These are phyloP conservation scores for Caiman crocodilus DNA, from an alignment of 2,797 vertebrate genomes.

Conservation along the genomic window DNA sequence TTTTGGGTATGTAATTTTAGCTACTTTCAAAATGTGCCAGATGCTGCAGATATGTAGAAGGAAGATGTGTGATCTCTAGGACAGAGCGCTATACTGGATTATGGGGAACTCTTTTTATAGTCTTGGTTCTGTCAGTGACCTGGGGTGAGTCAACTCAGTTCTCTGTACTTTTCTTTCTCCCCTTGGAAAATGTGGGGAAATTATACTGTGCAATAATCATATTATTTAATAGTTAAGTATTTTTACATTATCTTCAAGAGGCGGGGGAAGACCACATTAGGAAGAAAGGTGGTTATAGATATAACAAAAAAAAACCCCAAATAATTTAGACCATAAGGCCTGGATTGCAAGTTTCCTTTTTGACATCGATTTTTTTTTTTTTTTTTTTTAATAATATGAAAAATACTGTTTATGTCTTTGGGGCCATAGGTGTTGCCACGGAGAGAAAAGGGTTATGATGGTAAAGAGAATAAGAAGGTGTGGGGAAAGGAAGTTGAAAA, in stretches of 20 bases:
- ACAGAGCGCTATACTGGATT: neutral
- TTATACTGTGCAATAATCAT: no score
- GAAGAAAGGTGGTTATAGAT: no score
- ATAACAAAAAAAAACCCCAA: no score
- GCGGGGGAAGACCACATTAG: fast-evolving
- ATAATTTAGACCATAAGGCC: fast-evolving
- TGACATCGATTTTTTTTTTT: neutral
- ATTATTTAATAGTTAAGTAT: no score
- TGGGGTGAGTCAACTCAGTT: no score
- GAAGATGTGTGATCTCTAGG: neutral
- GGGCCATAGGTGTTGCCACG: neutral
- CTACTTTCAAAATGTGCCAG: neutral
- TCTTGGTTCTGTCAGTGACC: no score
- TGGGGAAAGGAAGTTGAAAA: neutral
- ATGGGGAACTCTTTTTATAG: no score
- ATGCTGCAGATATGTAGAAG: neutral
- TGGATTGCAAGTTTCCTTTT: neutral
- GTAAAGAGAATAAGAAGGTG: no score
- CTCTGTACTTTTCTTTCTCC: no score
- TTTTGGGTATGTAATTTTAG: neutral
- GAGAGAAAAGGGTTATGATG: no score
- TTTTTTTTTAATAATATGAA: neutral
- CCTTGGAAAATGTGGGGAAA: no score
- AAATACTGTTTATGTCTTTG: neutral
- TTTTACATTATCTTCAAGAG: neutral